A percentile compares a stretch with the other conserved stretches of the same genome.
phyloP scores from a whole-genome alignment of 2,797 vertebrate species.

The Hirundo rustica region DNA sequence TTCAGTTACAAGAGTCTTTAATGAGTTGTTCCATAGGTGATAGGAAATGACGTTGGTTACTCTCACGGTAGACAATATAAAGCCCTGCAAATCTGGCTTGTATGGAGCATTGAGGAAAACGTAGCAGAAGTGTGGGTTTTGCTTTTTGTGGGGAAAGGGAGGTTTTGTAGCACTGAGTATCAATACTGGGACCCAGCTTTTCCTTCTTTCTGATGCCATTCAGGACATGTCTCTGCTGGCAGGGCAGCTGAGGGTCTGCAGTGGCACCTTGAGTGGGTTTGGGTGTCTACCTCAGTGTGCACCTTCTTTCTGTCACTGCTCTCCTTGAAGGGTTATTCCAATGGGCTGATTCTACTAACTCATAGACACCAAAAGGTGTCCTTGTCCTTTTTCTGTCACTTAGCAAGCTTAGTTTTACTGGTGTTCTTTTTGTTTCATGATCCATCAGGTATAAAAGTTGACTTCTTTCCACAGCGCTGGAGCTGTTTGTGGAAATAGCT shows the following conservation, averaged over 20 bases:
- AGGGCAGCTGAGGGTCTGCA: background rate
- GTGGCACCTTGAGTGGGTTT: accelerated
- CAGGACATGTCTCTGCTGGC: background rate
- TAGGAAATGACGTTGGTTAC: accelerated
- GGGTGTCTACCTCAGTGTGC: no score
- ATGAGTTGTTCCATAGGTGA: background rate
- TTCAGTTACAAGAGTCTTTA: background rate
- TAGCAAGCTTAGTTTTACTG: background rate
- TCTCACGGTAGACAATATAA: background rate
- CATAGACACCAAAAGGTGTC: background rate
- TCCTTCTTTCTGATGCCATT: background rate
- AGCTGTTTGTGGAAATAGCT: background rate
- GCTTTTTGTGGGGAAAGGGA: background rate
- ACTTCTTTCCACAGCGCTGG: background rate
- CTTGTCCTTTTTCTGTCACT: background rate
- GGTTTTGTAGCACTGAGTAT: background rate
- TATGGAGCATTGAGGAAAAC: background rate
- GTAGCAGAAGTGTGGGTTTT: background rate
- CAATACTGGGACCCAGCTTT: accelerated
- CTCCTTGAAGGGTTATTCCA: background rate
- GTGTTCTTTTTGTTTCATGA: background rate
- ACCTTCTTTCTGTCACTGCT: no score
- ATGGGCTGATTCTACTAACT: background rate
- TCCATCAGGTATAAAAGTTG: background rate
- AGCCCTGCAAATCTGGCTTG: accelerated